These are phyloP conservation scores for Ctenochaetus hawaiiensis DNA, from an alignment of 2,797 vertebrate species.

Conservation along the genomic window DNA sequence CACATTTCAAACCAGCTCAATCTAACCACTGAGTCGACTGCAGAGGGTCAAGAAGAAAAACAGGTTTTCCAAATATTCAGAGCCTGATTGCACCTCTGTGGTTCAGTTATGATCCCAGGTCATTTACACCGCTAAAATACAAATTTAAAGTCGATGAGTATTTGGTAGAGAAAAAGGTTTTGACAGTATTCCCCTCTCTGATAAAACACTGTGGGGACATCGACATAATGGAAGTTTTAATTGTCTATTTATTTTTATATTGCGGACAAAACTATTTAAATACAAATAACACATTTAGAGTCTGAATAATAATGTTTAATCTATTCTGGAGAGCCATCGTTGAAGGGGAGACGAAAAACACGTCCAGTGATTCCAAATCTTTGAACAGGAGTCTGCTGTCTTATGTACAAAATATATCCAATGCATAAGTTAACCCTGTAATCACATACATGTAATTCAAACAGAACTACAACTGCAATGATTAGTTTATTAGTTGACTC, in stretches of 20 bases:
- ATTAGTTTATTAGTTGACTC: background rate
- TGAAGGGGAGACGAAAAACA: background rate
- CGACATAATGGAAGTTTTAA: background rate
- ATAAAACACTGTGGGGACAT: background rate
- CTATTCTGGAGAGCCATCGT: background rate
- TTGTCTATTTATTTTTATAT: background rate
- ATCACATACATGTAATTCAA: background rate
- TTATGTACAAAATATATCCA: background rate
- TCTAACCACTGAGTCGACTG: background rate
- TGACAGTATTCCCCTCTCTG: background rate
- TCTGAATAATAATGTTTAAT: background rate
- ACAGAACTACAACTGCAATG: background rate
- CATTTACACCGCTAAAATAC: background rate
- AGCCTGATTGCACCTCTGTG: background rate
- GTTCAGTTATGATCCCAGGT: background rate
- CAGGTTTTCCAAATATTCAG: background rate
- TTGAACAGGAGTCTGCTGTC: background rate
- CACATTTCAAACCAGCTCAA: background rate
- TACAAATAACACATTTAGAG: background rate
- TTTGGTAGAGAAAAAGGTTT: background rate
- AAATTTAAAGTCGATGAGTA: background rate
- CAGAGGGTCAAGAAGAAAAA: background rate
- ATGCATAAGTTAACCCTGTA: background rate
- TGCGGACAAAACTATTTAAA: background rate
- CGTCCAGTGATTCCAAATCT: background rate